Base-by-base conservation (phyloP, 2,113 vertebrate species). In the Ptyas mucosa region DNA sequence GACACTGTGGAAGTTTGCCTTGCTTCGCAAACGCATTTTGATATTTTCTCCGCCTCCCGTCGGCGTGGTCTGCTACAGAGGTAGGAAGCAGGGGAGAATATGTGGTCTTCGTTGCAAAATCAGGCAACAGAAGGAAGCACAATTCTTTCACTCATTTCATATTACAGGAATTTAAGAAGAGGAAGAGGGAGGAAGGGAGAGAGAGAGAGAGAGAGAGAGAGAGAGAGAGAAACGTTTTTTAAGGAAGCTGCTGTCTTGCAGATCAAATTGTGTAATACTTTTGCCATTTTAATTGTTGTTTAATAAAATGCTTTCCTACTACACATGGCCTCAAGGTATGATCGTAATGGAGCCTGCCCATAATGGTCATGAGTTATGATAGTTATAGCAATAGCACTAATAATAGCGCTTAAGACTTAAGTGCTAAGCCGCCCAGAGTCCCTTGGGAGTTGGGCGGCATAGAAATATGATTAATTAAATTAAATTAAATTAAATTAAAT, bases 1-100 rank as follows among this genome's bases (percentile, higher is more conserved):
- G 89, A 98, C 99, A 92, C 98, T 99, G 96, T 99, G 99, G 99
- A 99, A 99, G 96, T 99, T 99, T 89, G 98, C 99, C 43, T 97
- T 99, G 95, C 98, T 99, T 15, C 97, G 99, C 96, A 99, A 99
- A 95, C 99, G 99, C 88, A 98, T 99, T 93, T 96, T 99, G 95
- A 99, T 99, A 96, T 99, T 99, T 97, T 99, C 99, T 2, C 99
- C 99, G 0, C 99, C 99, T 8, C 99, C 99, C 7, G 98, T 99
- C 10, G 99, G 99, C 1, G 99, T 99, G 58, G 99, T 99, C 93
- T 99, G 99, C 98, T 99, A 99, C 39, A 97, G 99, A 97, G 99
- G 99, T 99, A 97, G n/a, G 95, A 34, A 49, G 46, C 9, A 24
- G 5, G 54, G 88, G 5, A 34, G 24, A 24, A 3, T 3, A 81